Evolutionary conservation across 1,140 invertebrate species (phyloP), one percentile per base, ranked within the genome.

Genomic region (Drosophila watanabei): DNA sequence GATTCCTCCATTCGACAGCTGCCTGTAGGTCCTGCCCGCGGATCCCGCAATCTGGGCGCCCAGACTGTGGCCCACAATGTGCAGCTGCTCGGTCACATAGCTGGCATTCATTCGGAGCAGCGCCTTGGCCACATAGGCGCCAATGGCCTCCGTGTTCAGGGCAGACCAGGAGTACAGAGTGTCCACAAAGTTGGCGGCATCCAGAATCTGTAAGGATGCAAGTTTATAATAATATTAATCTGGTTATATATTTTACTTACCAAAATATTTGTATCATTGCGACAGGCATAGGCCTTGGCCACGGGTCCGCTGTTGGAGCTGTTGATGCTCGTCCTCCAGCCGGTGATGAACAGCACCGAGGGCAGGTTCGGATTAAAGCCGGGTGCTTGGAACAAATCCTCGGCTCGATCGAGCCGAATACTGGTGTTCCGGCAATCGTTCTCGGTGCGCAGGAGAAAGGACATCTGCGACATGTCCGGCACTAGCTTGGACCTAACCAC

Each of bases 21-120:
- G 45, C 16, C 54, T 37, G 13, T 94, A 93, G 35, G 77, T 75
- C 32, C 94, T 92, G 1, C 94, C 94, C 0, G 94, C 84, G 10
- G 93, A 87, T 0, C 94, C 94, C 0, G 94, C 93, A 35, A 95
- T 94, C 46, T 95, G 94, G 2, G 94, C 93, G 7, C 94, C 94
- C 16, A 95, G 77, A 45, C 81, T 85, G 35, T 85, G 82, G 4
- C 89, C 82, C 33, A 93, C 80, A 30, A 93, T 14, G 49, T 92
- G 91, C 6, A 93, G 66, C 4, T 79, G 75, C 10, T 78, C 48
- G 0, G 71, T 37, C 11, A 89, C 87, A 32, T 92, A 82, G 10
- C 30, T 18, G 4, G 58, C 30, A 14, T 62, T 20, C 24, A 92
- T 46, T 5, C 79, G 54, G 4, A 64, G 52, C 33, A 93, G 39